Conservation (phyloP, 1,140 invertebrate genomes). For the Prorops nasuta region DNA sequence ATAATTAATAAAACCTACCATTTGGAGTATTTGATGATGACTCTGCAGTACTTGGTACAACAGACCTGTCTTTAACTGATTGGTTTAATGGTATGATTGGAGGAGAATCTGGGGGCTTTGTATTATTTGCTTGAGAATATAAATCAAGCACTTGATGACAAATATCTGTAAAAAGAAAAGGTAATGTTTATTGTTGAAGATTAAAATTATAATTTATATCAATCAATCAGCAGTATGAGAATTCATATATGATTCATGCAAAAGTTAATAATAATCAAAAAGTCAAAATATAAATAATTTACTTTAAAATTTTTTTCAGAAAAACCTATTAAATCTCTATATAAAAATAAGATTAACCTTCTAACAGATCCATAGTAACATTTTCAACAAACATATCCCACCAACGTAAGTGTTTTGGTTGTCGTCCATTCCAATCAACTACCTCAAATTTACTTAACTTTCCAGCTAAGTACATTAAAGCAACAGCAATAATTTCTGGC, state of each 20-base stretch:
- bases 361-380: constrained; percentile 91
- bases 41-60: constrained; percentile 37
- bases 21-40: constrained; percentile 43
- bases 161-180: constrained; percentile 69
- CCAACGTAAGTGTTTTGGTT: constrained; percentile 83
- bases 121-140: constrained; percentile 69
- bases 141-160: constrained; percentile 95
- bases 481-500: constrained; percentile 97
- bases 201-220: too few relatives aligned
- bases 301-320: constrained; percentile 1
- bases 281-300: constrained; percentile 1
- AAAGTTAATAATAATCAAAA: not conserved
- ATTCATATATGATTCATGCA: not conserved
- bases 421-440: constrained; percentile 85
- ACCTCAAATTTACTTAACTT: constrained; percentile 95
- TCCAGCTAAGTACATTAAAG: constrained; percentile 94
- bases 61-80: constrained; percentile 35
- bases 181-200: too few relatives aligned
- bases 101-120: constrained; percentile 63
- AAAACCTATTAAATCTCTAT: not conserved
- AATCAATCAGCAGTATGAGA: too few relatives aligned
- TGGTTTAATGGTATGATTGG: constrained; percentile 55
- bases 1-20: constrained; percentile 36
- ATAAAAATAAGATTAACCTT: constrained; percentile 59
- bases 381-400: constrained; percentile 98